These are phyloP conservation scores for Lepidocolaptes lacrymiger DNA, from an alignment of 2,797 vertebrate species.

Conservation along the genomic window DNA sequence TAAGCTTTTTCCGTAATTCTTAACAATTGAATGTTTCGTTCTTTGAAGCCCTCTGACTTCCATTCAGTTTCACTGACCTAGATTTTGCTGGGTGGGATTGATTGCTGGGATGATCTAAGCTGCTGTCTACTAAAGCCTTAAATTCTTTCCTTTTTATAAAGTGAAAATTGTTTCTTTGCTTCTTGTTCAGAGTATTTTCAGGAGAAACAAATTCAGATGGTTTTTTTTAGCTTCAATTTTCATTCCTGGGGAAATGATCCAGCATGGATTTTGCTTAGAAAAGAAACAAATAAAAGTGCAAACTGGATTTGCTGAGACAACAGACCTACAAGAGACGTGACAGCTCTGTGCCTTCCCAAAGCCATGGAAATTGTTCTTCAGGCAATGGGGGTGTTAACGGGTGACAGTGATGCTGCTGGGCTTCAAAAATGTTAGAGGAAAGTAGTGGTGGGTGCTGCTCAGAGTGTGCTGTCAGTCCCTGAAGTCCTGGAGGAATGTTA, in stretches of 20 bases:
- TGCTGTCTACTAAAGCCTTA: conserved; percentile 28
- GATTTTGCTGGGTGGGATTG: conserved; percentile 46
- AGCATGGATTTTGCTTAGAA: not conserved
- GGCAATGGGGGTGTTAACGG: not conserved
- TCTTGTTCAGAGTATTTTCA: conserved; percentile 21
- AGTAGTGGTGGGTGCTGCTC: not conserved
- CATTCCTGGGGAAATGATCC: not conserved
- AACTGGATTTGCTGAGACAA: not conserved
- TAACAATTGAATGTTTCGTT: conserved; percentile 16
- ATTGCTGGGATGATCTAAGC: conserved; percentile 34
- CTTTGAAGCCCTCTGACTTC: conserved; percentile 32
- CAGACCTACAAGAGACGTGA: not conserved
- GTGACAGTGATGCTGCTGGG: not conserved
- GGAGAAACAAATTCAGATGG: not conserved
- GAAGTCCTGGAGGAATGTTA: not conserved
- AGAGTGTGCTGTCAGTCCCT: not conserved
- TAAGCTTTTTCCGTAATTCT: not conserved
- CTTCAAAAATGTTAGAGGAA: not conserved
- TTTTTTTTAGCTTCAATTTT: not conserved
- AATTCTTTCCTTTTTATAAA: not conserved
- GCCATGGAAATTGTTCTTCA: not conserved
- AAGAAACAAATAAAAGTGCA: not conserved
- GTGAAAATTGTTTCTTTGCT: conserved; percentile 40
- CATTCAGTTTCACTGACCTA: conserved; percentile 51
- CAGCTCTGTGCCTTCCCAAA: not conserved